Conservation (phyloP, 2,113 vertebrate genomes). For the Maccullochella peelii region DNA sequence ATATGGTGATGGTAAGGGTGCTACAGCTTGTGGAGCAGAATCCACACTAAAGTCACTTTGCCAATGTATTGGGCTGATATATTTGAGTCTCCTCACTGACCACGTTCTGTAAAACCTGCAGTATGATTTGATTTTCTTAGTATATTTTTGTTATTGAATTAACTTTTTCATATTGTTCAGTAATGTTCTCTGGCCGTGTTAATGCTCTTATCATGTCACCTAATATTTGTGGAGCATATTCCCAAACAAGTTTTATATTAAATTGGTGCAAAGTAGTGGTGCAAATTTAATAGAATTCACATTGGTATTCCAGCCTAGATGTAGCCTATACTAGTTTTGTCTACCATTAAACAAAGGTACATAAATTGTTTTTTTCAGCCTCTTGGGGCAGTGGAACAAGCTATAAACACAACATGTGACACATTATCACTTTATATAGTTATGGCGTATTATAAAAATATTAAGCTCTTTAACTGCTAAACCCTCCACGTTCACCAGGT, state of each 20-base stretch:
- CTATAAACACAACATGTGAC: background rate
- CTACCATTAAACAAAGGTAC: too few relatives aligned
- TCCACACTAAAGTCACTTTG: conserved; percentile 6
- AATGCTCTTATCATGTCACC: background rate
- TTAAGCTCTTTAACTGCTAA: background rate
- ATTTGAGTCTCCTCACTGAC: background rate
- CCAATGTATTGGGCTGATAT: background rate
- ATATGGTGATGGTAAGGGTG: background rate
- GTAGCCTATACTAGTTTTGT: too few relatives aligned
- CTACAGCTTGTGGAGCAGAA: background rate
- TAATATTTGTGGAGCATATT: background rate
- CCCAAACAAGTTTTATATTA: background rate
- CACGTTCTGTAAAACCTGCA: too few relatives aligned
- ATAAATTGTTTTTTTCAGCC: background rate
- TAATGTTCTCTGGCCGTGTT: background rate
- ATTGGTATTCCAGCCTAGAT: too few relatives aligned
- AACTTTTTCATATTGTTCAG: background rate
- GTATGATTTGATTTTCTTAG: background rate
- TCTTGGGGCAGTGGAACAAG: background rate
- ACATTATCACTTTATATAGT: background rate
- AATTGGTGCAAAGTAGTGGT: background rate
- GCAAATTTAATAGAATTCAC: background rate
- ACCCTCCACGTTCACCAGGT: background rate
- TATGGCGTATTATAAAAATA: background rate
- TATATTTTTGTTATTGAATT: too few relatives aligned